Evolutionary conservation across 2,888 invertebrate species (phyloP), one percentile per base, ranked within the genome.

Genomic region (Lycocerus yunnanus): DNA sequence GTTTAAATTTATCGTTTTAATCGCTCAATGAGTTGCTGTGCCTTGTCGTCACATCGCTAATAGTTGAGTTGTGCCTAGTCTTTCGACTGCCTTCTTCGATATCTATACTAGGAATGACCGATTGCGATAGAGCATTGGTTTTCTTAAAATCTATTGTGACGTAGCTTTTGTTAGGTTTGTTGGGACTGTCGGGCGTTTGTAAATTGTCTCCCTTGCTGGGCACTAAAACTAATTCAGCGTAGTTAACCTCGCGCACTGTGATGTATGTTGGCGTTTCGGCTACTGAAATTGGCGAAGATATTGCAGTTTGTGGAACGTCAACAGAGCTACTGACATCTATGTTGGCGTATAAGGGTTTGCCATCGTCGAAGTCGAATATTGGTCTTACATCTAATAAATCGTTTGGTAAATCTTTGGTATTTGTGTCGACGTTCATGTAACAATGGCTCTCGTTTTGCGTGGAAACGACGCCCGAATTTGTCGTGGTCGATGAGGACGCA

Each of bases 101-200:
- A 27, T 75, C 77, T 58, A 77, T 75, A 59, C 72, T 90, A 5
- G 93, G 91, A 81, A 94, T 43, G 27, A 93, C 93, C 21, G 95
- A 94, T 83, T 93, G 92, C 15, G 94, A 94, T 21, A 98, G 89
- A 16, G 97, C 97, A 70, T 93, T 94, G 0, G 98, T 98, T 88
- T 95, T 95, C 82, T 97, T 93, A 87, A 98, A 97, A 88, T 98
- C 98, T 81, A 98, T 98, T 1, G 95, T 95, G 9, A 95, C 95
- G 84, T 97, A 97, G 68, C 95, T 93, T 80, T 92, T 89, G 71
- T 88, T 87, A 3, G 86, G 81, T 71, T 87, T 88, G 24, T 85
- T 87, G 1, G 90, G 90, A 77, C 90, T 90, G 13, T 90, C 90
- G 0, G 89, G 88, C 2, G 89, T 87, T 59, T 74, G 77, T 27